Base-by-base conservation (phyloP, 2,113 vertebrate genomes). In the Prolemur simus region DNA sequence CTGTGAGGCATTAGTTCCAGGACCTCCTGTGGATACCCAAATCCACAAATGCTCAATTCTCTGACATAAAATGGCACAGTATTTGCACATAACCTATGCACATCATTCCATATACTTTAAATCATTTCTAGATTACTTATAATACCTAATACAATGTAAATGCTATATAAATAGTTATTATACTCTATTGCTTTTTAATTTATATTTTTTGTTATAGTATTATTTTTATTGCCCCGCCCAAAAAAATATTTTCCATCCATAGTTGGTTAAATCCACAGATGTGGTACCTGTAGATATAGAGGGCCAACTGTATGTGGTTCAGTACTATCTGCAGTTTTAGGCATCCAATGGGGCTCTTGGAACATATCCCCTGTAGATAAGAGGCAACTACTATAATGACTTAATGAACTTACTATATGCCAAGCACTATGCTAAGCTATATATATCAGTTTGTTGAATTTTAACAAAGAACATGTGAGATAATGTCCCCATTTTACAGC, bases 401-500 rank as follows among this genome's bases (percentile, higher is more conserved):
- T 95, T 88, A 89, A 52, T 81, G 64, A 93, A 42, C 9, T 96
- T 91, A 60, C 6, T 92, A 83, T 71, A 91, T 81, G 45, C 10
- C 32, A 81, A 32, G 8, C 17, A 91, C 13, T 88, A 14, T 76
- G 23, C 45, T 34, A 18, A 73, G 29, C 6, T 74, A 60, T 34
- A 18, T 34, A 45, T 66, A 68, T 37, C 8, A 39, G 14, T 60
- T 39, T 87, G 39, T 74, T 64, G 87, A 71, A 82, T 90, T 90
- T 49, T 95, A 73, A 93, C 49, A 76, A 64, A 56, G 25, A 68
- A 21, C 4, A 32, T 85, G 64, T 88, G n/a, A 89, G 23, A 84
- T 37, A 92, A 83, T 80, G 89, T 84, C 21, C 7, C 45, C 56
- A 74, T 64, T 93, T 96, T 68, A 77, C 25, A 63, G 29, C 49